Evolutionary conservation across 2,113 vertebrate species (phyloP).

Genomic region (Nycticorax nycticorax): DNA sequence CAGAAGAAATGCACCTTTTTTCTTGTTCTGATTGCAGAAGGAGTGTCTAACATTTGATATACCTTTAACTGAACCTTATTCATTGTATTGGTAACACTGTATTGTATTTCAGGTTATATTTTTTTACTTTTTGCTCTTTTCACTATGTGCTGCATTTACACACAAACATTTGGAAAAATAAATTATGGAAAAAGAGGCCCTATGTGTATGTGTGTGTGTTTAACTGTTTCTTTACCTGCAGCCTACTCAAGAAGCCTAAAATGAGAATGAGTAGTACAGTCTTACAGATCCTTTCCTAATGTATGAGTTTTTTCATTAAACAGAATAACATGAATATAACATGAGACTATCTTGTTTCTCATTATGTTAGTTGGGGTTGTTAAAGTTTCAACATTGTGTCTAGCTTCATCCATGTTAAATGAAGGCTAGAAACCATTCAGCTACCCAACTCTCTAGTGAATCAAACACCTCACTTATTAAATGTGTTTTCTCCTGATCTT

Average conservation of each 20-base stretch:
- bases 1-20: neutral
- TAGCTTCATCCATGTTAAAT: constrained; percentile 8
- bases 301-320: neutral
- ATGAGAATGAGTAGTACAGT: neutral
- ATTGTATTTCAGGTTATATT: neutral
- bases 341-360: constrained; percentile 36
- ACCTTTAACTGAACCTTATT: neutral
- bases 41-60: neutral
- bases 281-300: neutral
- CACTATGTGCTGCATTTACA: neutral
- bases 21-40: neutral
- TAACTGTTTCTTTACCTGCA: neutral
- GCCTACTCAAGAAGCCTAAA: neutral
- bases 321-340: constrained; percentile 44
- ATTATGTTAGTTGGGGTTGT: neutral
- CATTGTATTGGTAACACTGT: neutral
- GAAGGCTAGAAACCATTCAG: neutral
- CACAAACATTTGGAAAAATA: neutral
- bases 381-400: neutral
- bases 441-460: neutral
- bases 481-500: neutral
- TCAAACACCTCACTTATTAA: neutral
- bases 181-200: neutral
- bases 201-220: neutral
- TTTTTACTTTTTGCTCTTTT: neutral